A percentile compares a stretch with the other conserved stretches of the same genome.
Conservation (phyloP, 2,113 vertebrate species). For the Dendrocopos noguchii region DNA sequence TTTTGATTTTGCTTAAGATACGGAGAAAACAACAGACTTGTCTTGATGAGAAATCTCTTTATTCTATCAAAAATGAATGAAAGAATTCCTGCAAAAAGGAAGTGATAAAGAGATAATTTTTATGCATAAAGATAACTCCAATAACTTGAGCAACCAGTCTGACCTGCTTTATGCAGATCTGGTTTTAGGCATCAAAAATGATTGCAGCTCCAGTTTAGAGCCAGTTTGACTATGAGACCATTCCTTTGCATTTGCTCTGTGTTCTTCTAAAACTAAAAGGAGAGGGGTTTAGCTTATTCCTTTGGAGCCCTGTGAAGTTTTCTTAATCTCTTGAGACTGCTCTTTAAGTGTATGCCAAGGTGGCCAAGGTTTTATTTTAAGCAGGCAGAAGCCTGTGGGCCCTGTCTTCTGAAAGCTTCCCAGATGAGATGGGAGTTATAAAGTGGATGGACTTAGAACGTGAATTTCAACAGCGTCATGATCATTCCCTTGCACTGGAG, state of each 20-base stretch:
- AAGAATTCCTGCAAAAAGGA: neutral
- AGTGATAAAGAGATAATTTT: neutral
- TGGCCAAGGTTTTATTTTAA: neutral
- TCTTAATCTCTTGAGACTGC: neutral
- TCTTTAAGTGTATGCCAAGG: neutral
- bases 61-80: neutral
- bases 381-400: neutral
- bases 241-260: neutral
- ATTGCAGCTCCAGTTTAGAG: neutral
- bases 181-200: neutral
- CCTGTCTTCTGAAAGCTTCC: neutral
- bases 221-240: neutral
- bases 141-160: neutral
- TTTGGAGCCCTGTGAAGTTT: neutral
- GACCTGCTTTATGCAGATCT: neutral
- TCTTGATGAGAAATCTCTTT: neutral
- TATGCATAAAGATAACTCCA: neutral
- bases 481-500: neutral
- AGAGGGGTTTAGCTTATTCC: neutral
- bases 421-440: neutral
- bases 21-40: neutral
- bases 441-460: neutral
- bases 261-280: neutral
- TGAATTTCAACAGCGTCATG: neutral
- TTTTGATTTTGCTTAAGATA: neutral